A percentile compares a stretch with the other conserved stretches of the same genome.
These are phyloP conservation scores for Hassar affinis DNA, from an alignment of 2,113 vertebrate species.

Conservation along the genomic window DNA sequence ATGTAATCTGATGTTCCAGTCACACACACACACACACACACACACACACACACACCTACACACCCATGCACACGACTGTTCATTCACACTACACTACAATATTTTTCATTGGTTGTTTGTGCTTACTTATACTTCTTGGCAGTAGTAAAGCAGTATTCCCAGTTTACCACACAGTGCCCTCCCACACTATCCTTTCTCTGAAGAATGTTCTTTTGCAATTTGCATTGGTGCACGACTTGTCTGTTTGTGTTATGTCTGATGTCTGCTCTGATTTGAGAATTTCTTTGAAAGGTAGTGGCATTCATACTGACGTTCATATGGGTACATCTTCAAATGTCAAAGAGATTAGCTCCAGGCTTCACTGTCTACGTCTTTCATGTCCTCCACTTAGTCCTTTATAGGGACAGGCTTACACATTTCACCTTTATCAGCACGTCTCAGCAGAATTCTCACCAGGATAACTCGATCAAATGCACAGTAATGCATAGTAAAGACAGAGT, in stretches of 20 bases:
- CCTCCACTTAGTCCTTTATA: constrained; percentile 1
- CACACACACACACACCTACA: not conserved
- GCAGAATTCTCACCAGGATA: constrained; percentile 6
- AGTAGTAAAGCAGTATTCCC: not conserved
- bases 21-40: not conserved
- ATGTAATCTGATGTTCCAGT: not conserved
- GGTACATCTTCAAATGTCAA: constrained; percentile 54
- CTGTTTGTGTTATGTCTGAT: constrained; percentile 42
- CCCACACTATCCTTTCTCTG: not conserved
- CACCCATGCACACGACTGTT: not conserved
- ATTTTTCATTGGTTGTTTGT: not conserved
- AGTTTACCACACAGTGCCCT: not conserved
- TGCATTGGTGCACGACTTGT: constrained; percentile 40
- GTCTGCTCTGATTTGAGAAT: constrained; percentile 14
- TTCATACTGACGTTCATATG: constrained; percentile 37
- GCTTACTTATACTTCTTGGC: not conserved
- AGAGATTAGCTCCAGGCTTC: constrained; percentile 50
- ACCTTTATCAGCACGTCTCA: constrained; percentile 22
- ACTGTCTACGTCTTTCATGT: constrained; percentile 38
- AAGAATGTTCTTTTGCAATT: constrained; percentile 34
- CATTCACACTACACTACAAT: not conserved
- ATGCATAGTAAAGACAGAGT: constrained; percentile 33
- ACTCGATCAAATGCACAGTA: constrained; percentile 15
- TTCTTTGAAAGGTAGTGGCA: constrained; percentile 45
- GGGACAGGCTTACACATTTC: not conserved